A percentile compares a stretch with the other conserved stretches of the same genome.
phyloP scores from a whole-genome alignment of 2,888 invertebrate species.

The Pyrrhopygopsis socrates region DNA sequence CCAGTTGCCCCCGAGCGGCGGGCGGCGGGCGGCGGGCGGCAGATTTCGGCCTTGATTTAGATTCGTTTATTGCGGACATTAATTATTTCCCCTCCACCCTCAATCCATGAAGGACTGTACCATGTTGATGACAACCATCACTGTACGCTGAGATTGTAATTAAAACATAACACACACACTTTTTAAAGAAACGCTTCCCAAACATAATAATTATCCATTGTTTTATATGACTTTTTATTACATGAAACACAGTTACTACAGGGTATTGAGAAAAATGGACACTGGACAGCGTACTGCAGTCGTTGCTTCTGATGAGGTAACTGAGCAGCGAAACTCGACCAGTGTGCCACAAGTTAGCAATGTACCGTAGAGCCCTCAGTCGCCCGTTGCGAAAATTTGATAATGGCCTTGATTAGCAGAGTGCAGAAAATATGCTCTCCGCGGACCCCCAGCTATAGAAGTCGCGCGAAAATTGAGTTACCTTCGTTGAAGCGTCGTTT shows the following conservation, averaged over 20 bases:
- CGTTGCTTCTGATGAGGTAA: not conserved
- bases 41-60: conserved; percentile 24
- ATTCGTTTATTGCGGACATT: conserved; percentile 29
- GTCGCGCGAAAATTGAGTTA: conserved; percentile 90
- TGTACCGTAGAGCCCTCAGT: conserved; percentile 88
- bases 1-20: not conserved
- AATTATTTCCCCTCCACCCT: not conserved
- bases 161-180: no score
- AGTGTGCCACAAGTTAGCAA: conserved; percentile 83
- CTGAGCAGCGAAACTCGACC: not conserved
- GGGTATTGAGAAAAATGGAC: no score
- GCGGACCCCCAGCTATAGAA: conserved; percentile 79
- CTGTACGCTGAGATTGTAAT: no score
- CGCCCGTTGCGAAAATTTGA: conserved; percentile 87
- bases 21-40: no score
- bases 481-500: conserved; percentile 89
- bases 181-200: no score
- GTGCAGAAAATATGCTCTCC: conserved; percentile 84
- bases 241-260: no score
- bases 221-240: no score
- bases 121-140: no score
- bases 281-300: no score
- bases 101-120: not conserved
- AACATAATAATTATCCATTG: no score
- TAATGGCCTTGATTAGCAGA: conserved; percentile 90